Percentiles rank a stretch among this genome's conserved stretches.
Conservation (phyloP, 2,888 invertebrate genomes). For the Liodrosophila aerea region DNA sequence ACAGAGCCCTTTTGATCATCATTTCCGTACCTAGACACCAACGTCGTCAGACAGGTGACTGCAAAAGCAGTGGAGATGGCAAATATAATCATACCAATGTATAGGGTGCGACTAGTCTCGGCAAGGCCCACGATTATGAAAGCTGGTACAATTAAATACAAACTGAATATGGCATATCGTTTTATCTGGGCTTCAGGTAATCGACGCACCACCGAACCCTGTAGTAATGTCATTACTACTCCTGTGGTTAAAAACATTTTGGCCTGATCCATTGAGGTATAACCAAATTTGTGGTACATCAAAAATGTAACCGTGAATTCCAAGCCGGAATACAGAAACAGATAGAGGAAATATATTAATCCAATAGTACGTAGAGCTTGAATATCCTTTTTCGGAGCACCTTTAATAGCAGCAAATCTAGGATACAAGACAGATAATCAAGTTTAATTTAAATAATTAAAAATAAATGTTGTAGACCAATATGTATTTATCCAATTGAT, state of each 20-base stretch:
- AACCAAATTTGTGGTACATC: slow-evolving; percentile 95
- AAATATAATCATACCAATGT: slow-evolving; percentile 92
- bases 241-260: slow-evolving; percentile 98
- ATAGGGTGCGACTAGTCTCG: slow-evolving; percentile 85
- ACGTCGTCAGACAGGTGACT: slow-evolving; percentile 96
- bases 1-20: slow-evolving; percentile 94
- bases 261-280: slow-evolving; percentile 97
- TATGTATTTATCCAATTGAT: no score
- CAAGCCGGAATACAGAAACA: slow-evolving; percentile 97
- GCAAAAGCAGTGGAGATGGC: slow-evolving; percentile 96
- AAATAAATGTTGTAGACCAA: no score
- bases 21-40: slow-evolving; percentile 92
- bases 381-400: slow-evolving; percentile 85
- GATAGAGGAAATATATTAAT: slow-evolving; percentile 92
- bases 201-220: slow-evolving; percentile 93
- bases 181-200: slow-evolving; percentile 89
- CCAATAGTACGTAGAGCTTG: slow-evolving; percentile 87
- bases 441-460: no score
- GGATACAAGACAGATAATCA: not conserved
- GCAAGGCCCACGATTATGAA: slow-evolving; percentile 93
- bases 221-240: slow-evolving; percentile 93
- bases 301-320: slow-evolving; percentile 99
- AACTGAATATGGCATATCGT: slow-evolving; percentile 88
- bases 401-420: slow-evolving; percentile 87
- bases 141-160: slow-evolving; percentile 92